Evolutionary conservation across 2,113 vertebrate genomes (phyloP).

Genomic region (Perca flavescens): DNA sequence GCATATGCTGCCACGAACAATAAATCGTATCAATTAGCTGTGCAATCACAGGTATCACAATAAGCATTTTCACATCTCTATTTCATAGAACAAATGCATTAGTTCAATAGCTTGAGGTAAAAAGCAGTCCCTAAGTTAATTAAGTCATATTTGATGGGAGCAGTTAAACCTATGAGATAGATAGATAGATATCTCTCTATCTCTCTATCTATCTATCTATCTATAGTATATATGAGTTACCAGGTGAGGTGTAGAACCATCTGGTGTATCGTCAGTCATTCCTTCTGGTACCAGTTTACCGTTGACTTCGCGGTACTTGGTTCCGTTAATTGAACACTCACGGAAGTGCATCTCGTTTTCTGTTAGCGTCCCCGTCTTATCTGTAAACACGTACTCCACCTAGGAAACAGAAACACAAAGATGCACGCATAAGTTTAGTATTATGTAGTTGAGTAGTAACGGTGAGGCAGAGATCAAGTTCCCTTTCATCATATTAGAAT

Average conservation of each 20-base stretch:
- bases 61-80: background rate
- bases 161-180: too few relatives aligned
- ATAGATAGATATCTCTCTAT: too few relatives aligned
- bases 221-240: conserved; percentile 73
- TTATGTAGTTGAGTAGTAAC: background rate
- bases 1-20: too few relatives aligned
- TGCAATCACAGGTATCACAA: background rate
- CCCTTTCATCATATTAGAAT: background rate
- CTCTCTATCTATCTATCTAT: too few relatives aligned
- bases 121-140: background rate
- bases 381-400: conserved; percentile 98
- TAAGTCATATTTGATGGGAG: background rate
- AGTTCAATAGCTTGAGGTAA: background rate
- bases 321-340: conserved; percentile 95
- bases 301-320: conserved; percentile 96
- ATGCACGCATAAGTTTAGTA: background rate
- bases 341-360: conserved; percentile 99
- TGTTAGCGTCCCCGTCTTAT: conserved; percentile 98
- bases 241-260: conserved; percentile 84
- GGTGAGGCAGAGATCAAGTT: background rate
- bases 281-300: conserved; percentile 93
- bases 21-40: background rate
- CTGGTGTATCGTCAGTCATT: conserved; percentile 89
- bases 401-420: conserved; percentile 65
- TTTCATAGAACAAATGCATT: background rate